These are phyloP conservation scores for Lytechinus pictus DNA, from an alignment of 35 echinoderm and acorn worm species.

Conservation along the genomic window DNA sequence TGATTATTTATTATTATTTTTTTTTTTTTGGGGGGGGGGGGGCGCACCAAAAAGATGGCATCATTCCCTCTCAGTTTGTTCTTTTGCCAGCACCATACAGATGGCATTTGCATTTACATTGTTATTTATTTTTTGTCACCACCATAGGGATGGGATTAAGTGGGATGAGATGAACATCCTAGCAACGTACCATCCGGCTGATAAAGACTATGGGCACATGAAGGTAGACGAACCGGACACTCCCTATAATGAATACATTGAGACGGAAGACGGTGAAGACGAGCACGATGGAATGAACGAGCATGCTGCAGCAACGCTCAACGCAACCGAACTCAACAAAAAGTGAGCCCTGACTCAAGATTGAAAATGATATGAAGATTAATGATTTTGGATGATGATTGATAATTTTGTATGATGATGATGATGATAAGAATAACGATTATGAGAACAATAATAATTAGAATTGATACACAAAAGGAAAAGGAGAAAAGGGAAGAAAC, in stretches of 20 bases:
- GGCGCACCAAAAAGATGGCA: too few relatives aligned
- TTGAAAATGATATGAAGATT: not conserved
- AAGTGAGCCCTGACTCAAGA: constrained; percentile 42
- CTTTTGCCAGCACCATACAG: too few relatives aligned
- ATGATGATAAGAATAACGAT: too few relatives aligned
- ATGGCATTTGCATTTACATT: too few relatives aligned
- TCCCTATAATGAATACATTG: constrained; percentile 78
- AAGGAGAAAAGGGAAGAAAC: too few relatives aligned
- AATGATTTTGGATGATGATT: too few relatives aligned
- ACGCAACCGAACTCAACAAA: constrained; percentile 54
- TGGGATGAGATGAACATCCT: constrained; percentile 99
- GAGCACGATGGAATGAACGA: constrained; percentile 72
- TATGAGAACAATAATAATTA: too few relatives aligned
- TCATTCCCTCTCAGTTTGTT: too few relatives aligned
- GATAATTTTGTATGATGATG: too few relatives aligned
- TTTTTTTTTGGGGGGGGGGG: too few relatives aligned
- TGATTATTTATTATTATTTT: too few relatives aligned
- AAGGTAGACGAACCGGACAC: constrained; percentile 96
- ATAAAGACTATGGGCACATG: constrained; percentile 97
- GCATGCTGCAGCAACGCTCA: constrained; percentile 45
- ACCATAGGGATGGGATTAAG: constrained; percentile 86
- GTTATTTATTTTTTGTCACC: not conserved
- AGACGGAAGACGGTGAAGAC: constrained; percentile 57
- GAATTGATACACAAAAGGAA: too few relatives aligned
- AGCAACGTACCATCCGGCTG: constrained; percentile 83